Evolutionary conservation across 1,140 invertebrate species (phyloP).

Genomic region (Coboldia fuscipes): DNA sequence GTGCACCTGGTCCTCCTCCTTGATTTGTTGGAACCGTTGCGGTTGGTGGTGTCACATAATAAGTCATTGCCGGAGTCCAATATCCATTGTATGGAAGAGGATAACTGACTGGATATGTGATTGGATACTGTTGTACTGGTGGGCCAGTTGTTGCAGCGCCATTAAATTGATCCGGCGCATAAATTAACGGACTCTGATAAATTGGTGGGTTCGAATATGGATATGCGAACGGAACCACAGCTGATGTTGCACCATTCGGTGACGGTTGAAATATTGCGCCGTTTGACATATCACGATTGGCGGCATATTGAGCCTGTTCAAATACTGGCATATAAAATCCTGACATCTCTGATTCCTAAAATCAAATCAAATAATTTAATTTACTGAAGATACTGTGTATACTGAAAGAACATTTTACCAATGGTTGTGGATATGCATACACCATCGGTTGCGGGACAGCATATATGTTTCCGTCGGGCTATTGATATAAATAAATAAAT

Average conservation of each 20-base stretch:
- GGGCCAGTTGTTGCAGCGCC: conserved; percentile 6
- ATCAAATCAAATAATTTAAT: conserved; percentile 6
- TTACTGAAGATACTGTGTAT: neutral
- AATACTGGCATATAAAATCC: conserved; percentile 21
- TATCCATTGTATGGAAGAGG: conserved; percentile 16
- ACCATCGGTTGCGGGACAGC: conserved; percentile 20
- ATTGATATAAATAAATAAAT: neutral
- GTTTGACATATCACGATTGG: too few relatives aligned
- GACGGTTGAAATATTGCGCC: conserved; percentile 16
- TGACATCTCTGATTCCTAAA: conserved; percentile 13
- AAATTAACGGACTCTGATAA: conserved; percentile 17
- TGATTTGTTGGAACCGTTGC: neutral
- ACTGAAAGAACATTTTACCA: conserved; percentile 7
- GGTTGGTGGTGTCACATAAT: conserved; percentile 14
- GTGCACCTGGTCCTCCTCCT: neutral
- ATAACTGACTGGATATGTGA: conserved; percentile 19
- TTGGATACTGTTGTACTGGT: conserved; percentile 18
- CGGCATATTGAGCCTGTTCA: conserved; percentile 18
- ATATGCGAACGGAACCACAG: conserved; percentile 12
- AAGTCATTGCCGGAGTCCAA: conserved; percentile 16
- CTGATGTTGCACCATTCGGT: conserved; percentile 7
- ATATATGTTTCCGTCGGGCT: conserved; percentile 21
- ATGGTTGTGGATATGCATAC: conserved; percentile 15
- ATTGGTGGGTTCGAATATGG: conserved; percentile 15
- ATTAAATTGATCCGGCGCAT: conserved; percentile 16